phyloP scores from a whole-genome alignment of 2,113 vertebrate species.

The Dicentrarchus labrax region DNA sequence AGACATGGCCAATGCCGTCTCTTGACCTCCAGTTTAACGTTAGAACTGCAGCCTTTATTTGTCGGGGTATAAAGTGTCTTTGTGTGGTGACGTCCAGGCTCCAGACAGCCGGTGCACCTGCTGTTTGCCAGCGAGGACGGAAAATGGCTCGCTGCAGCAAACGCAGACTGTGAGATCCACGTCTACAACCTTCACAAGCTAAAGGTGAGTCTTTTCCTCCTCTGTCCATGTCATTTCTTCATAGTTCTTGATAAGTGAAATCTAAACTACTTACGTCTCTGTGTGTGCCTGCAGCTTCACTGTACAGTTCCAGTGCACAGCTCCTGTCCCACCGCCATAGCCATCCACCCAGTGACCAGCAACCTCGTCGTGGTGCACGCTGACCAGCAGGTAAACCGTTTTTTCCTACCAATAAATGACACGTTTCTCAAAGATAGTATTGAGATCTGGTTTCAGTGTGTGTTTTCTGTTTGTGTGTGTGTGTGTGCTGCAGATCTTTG shows the following conservation, averaged over 20 bases:
- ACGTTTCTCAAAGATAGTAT: not conserved
- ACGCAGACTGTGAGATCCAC: slow-evolving; percentile 85
- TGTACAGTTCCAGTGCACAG: slow-evolving; percentile 89
- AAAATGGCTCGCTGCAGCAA: slow-evolving; percentile 88
- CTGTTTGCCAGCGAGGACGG: slow-evolving; percentile 88
- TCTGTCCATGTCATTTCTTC: fast-evolving
- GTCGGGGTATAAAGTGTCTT: not conserved
- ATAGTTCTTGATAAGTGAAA: fast-evolving
- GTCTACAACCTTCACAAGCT: slow-evolving; percentile 86
- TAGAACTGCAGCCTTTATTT: not conserved
- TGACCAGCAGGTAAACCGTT: slow-evolving; percentile 90
- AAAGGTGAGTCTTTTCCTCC: slow-evolving; percentile 84
- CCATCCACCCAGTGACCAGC: slow-evolving; percentile 89
- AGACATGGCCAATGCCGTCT: too few species aligned
- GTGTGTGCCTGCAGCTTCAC: slow-evolving; percentile 82
- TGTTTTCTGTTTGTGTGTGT: not conserved
- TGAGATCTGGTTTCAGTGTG: not conserved
- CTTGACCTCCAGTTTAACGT: too few species aligned
- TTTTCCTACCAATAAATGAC: not conserved
- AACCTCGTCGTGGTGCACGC: slow-evolving; percentile 90
- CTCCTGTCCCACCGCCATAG: slow-evolving; percentile 90
- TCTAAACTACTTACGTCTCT: not conserved
- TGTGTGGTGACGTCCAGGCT: slow-evolving; percentile 76
- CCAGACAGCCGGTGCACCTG: slow-evolving; percentile 85
- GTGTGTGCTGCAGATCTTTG: slow-evolving; percentile 86